Evolutionary conservation across 2,797 vertebrate species (phyloP), one percentile per base, ranked within the genome.

Genomic region (Pogonophryne albipinna): DNA sequence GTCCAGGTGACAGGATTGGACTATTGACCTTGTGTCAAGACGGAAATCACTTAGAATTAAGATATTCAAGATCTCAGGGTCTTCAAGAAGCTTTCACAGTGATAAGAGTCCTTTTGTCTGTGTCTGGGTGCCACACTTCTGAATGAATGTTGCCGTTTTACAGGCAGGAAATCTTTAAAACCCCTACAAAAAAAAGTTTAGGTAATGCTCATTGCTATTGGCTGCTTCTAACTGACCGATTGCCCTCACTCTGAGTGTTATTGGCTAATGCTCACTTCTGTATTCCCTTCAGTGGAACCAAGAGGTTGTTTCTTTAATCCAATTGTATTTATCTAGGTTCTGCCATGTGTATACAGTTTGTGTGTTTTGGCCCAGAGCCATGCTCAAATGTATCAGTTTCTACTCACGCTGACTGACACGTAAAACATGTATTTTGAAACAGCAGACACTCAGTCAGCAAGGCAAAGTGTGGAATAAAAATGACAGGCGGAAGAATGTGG

Each of bases 1-100:
- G 86, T 67, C 74, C 60, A 84, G 80, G 82, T 80, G 74, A 84
- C 50, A 56, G 72, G 74, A 76, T 72, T 60, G 55, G 46, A 50
- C 66, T 85, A 85, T 85, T 88, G 85, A 89, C 76, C 77, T 72
- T 80, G 64, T 87, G 87, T 90, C 85, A 82, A 69, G 71, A 63
- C 79, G 79, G 46, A 85, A 84, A 85, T 76, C 19, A 44, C 63
- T 87, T 71, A 20, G 47, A 92, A 71, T 79, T 77, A 79, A 78
- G 55, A 38, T 38, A 66, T 78, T 78, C 7, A 45, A 73, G 67
- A 85, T 84, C 70, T 78, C 27, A 67, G 66, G 65, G 67, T 74
- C 71, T 82, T 78, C 44, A 60, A 74, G 61, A 84, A 71, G 76
- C 74, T 71, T 71, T 76, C 46, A 47, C 50, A 42, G 34, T 57